Evolutionary conservation across 2,888 invertebrate species (phyloP), one percentile per base, ranked within the genome.

Genomic region (Ectobius pallidus): DNA sequence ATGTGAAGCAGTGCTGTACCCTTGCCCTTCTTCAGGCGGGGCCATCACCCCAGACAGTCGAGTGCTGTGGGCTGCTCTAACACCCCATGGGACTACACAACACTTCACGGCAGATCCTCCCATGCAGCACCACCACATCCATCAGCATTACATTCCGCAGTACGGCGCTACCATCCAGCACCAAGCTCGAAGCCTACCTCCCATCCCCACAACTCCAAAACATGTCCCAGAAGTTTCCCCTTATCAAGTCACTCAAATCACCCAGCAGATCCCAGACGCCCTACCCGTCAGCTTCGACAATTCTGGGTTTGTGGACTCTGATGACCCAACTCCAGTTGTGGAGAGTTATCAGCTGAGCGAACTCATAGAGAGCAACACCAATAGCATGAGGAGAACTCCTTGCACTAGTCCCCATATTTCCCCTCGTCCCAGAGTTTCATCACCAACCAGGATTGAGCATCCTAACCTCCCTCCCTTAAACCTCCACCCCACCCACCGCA

Each of bases 41-140:
- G 76, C 76, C 65, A 83, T 88, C 18, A 87, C 88, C 22, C 86
- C 89, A 16, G 91, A 91, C 80, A 90, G 90, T 3, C 86, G 91
- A 7, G 88, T 91, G 1, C 86, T 92, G 61, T 95, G 95, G 95
- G 94, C 95, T 0, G 93, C 94, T 0, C 83, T 95, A 11, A 94
- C 94, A 0, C 94, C 94, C 0, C 87, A 92, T 22, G 86, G 86
- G 69, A 93, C 93, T 16, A 93, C 93, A 0, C 86, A 92, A 25
- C 93, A 94, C 82, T 82, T 81, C 81, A 80, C 78, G 78, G 80
- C 76, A 80, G 76, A 32, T 73, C 67, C 65, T 18, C 61, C 22
- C 49, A 69, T 49, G 30, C 25, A 52, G 14, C 52, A 52, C 25
- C 70, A 46, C 6, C 46, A n/a, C 2, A 7, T 20, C 46, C 34